Evolutionary conservation across 2,113 vertebrate species (phyloP).

Genomic region (Aldabrachelys gigantea): DNA sequence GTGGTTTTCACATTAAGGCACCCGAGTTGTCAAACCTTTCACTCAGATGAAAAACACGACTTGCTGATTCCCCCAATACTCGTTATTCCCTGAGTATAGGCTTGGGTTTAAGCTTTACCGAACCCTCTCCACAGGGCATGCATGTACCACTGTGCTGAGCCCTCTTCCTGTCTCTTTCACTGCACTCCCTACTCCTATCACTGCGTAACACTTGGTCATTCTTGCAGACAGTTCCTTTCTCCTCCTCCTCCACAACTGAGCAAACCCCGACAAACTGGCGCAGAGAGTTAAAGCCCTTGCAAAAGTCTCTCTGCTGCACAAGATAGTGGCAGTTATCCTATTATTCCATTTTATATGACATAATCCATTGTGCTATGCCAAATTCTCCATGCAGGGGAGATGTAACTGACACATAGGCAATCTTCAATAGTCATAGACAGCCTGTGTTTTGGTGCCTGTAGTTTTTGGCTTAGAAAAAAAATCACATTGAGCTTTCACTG

Average conservation of each 20-base stretch:
- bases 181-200: too few species aligned
- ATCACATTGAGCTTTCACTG: fast-evolving
- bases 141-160: background rate
- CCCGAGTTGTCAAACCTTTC: background rate
- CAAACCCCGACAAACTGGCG: background rate
- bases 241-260: background rate
- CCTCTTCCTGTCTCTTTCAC: background rate
- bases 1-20: background rate
- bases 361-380: background rate
- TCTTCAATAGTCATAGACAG: fast-evolving
- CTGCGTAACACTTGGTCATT: background rate
- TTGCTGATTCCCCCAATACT: fast-evolving
- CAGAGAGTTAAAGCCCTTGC: fast-evolving
- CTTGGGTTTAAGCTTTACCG: background rate
- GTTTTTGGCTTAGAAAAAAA: background rate
- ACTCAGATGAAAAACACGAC: background rate
- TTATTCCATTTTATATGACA: background rate
- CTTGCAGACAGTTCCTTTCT: background rate
- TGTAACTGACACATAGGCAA: background rate
- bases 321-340: background rate
- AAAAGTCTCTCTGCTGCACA: fast-evolving
- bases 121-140: background rate
- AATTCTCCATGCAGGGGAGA: background rate
- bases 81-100: background rate
- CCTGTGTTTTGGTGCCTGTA: background rate